phyloP scores from a whole-genome alignment of 2,797 vertebrate species.

The Aulostomus chinensis region DNA sequence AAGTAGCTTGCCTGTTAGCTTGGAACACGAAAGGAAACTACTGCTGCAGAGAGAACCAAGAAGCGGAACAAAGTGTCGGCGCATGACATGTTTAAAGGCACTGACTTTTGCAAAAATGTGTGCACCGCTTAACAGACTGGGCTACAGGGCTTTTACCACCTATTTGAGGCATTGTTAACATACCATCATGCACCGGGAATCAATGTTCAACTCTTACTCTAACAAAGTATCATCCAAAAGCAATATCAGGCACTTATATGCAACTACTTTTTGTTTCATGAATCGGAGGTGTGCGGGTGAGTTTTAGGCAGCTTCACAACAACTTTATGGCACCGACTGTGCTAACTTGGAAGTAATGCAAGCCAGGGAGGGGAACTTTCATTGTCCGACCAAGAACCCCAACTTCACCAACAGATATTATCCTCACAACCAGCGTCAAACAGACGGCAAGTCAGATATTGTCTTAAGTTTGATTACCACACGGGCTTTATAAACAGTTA shows the following conservation, averaged over 20 bases:
- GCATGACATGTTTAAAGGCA: conserved; percentile 4
- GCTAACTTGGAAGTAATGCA: conserved; percentile 40
- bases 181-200: conserved; percentile 9
- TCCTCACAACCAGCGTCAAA: background rate
- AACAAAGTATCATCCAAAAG: too few species aligned
- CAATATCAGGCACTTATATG: too few species aligned
- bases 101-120: background rate
- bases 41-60: background rate
- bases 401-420: conserved; percentile 1
- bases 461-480: background rate
- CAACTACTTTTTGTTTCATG: too few species aligned
- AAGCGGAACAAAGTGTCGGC: conserved; percentile 18
- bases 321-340: conserved; percentile 9
- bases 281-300: background rate
- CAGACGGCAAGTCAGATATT: background rate
- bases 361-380: conserved; percentile 47
- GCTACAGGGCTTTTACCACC: background rate
- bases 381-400: conserved; percentile 43
- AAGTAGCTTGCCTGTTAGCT: conserved; percentile 7
- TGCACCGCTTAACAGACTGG: background rate
- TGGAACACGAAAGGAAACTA: too few species aligned
- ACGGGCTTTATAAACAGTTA: background rate
- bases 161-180: conserved; percentile 42
- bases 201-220: too few species aligned
- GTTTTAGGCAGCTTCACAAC: background rate